phyloP scores from a whole-genome alignment of 2,888 invertebrate species.

The Erannis defoliaria region DNA sequence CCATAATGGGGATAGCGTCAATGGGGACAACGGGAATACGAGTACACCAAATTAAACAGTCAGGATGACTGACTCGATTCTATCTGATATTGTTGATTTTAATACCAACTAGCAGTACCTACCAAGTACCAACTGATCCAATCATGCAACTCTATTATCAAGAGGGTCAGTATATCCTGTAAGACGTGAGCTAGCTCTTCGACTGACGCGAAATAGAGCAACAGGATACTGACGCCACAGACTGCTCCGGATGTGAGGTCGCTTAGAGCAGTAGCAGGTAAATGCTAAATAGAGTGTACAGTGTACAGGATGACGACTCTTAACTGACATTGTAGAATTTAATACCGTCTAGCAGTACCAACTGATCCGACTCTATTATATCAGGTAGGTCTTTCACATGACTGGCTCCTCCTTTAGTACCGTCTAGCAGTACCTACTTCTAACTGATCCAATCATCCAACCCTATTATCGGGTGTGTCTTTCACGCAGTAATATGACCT shows the following conservation, averaged over 20 bases:
- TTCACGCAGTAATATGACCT: too few species aligned
- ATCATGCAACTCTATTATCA: constrained; percentile 88
- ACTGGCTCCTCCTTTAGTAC: too few species aligned
- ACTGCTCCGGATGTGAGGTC: constrained; percentile 94
- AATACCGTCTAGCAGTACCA: too few species aligned
- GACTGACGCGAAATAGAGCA: constrained; percentile 88
- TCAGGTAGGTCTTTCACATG: too few species aligned
- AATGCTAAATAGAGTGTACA: constrained; percentile 88
- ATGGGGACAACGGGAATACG: too few species aligned
- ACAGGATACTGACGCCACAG: constrained; percentile 91
- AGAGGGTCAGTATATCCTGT: constrained; percentile 91
- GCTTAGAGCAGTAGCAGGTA: constrained; percentile 90
- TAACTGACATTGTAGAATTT: too few species aligned
- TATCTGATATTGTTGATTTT: constrained; percentile 5
- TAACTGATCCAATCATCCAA: constrained; percentile 81
- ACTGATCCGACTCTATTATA: too few species aligned
- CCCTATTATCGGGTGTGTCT: constrained; percentile 80
- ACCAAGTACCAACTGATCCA: constrained; percentile 77
- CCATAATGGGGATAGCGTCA: too few species aligned
- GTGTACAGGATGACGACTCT: constrained; percentile 84
- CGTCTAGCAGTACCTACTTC: constrained; percentile 60
- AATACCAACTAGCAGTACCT: constrained; percentile 69
- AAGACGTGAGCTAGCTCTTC: constrained; percentile 88
- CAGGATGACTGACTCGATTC: too few species aligned
- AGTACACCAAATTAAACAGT: too few species aligned